Percentiles rank a stretch among this genome's conserved stretches.
Conservation (phyloP, 2,888 invertebrate species). For the Campoletis raptor region DNA sequence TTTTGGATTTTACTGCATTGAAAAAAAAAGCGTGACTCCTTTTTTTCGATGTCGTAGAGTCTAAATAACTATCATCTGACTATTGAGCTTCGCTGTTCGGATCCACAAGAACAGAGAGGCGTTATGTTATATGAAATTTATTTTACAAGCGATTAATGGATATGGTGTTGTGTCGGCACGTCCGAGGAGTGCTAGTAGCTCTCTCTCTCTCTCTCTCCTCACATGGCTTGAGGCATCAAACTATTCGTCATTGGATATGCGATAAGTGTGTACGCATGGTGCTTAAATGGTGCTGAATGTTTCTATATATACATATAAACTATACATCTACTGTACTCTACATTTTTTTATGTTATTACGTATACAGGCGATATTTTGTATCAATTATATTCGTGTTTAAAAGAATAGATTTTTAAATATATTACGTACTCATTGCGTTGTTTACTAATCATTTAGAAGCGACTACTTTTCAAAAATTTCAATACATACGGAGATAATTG, state of each 20-base stretch:
- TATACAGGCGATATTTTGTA: background rate
- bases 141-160: conserved; percentile 69
- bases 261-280: conserved; percentile 71
- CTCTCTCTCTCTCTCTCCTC: conserved; percentile 67
- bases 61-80: background rate
- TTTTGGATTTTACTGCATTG: background rate
- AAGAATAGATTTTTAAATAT: background rate
- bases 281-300: conserved; percentile 71
- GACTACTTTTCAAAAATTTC: background rate
- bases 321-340: conserved; percentile 63
- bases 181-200: conserved; percentile 70
- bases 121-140: conserved; percentile 19
- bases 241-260: conserved; percentile 66
- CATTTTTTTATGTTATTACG: conserved; percentile 4
- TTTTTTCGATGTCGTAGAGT: background rate
- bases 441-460: background rate
- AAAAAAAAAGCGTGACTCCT: background rate
- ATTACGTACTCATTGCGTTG: conserved; percentile 15
- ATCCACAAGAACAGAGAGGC: background rate
- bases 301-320: conserved; percentile 68
- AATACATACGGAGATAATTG: background rate
- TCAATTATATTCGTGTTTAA: background rate
- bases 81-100: background rate
- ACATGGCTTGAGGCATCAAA: conserved; percentile 68
- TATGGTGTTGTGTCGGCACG: conserved; percentile 82